phyloP scores from a whole-genome alignment of 1,140 invertebrate species.

The Drosophila ficusphila region DNA sequence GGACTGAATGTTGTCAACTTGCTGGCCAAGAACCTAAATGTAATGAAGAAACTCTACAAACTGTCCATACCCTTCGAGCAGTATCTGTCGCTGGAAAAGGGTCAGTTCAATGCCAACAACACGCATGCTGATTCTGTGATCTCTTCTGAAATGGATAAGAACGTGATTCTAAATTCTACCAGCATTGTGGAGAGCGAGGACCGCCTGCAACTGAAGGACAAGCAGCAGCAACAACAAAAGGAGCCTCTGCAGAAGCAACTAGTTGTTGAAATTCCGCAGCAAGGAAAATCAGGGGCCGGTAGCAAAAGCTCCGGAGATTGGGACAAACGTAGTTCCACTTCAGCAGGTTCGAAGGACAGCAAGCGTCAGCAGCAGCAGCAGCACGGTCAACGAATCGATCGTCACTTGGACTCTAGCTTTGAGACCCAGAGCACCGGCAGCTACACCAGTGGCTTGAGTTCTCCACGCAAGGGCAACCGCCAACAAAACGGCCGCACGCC shows the following conservation, averaged over 20 bases:
- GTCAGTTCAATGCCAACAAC: constrained; percentile 65
- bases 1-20: constrained; percentile 84
- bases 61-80: constrained; percentile 80
- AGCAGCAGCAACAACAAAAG: constrained; percentile 22
- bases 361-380: constrained; percentile 34
- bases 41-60: constrained; percentile 81
- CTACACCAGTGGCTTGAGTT: constrained; percentile 62
- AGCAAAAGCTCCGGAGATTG: constrained; percentile 38
- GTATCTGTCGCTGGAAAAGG: constrained; percentile 78
- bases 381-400: constrained; percentile 15
- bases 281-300: constrained; percentile 1
- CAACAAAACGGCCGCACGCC: constrained; percentile 49
- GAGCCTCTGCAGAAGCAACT: background rate
- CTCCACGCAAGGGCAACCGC: constrained; percentile 65
- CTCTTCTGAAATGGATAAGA: constrained; percentile 58
- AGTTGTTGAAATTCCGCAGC: background rate
- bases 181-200: constrained; percentile 67
- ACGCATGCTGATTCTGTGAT: constrained; percentile 44
- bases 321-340: constrained; percentile 74
- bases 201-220: constrained; percentile 45
- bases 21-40: constrained; percentile 73
- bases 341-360: constrained; percentile 68
- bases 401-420: constrained; percentile 46
- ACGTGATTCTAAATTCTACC: constrained; percentile 64
- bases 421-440: constrained; percentile 65